phyloP scores from a whole-genome alignment of 2,113 vertebrate genomes.

The Physeter macrocephalus region DNA sequence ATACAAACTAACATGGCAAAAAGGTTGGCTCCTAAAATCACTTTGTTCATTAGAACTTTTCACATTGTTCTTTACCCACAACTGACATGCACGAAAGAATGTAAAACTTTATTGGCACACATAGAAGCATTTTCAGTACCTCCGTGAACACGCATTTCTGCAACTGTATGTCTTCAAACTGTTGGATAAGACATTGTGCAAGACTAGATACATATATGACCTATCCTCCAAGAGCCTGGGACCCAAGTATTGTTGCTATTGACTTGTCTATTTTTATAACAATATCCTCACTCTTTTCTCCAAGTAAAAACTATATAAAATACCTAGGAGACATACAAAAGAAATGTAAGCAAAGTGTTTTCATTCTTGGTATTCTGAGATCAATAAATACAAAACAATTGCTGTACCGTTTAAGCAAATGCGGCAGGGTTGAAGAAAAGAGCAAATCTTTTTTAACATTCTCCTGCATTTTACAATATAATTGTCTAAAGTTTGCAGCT shows the following conservation, averaged over 20 bases:
- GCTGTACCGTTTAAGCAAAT: not conserved
- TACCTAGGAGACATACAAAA: slow-evolving; percentile 7
- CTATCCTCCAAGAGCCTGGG: not conserved
- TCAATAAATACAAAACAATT: slow-evolving; percentile 5
- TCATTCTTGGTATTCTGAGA: not conserved
- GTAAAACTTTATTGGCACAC: not conserved
- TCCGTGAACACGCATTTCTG: not conserved
- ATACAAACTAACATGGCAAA: not conserved
- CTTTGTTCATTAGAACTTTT: not conserved
- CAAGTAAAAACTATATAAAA: slow-evolving; percentile 8
- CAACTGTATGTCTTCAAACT: not conserved
- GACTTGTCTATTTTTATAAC: not conserved
- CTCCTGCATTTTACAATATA: not conserved
- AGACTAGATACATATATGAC: not conserved
- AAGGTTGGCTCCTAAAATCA: not conserved
- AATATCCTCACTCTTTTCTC: not conserved
- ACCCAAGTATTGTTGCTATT: not conserved
- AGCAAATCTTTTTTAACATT: not conserved
- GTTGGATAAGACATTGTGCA: not conserved
- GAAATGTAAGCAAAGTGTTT: not conserved
- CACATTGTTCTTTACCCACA: not conserved
- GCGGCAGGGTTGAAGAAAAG: not conserved
- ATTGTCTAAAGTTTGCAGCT: not conserved
- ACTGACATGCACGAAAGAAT: not conserved
- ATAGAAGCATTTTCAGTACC: not conserved